These are phyloP conservation scores for Cryptus viduatorius DNA, from an alignment of 2,888 invertebrate genomes.

Conservation along the genomic window DNA sequence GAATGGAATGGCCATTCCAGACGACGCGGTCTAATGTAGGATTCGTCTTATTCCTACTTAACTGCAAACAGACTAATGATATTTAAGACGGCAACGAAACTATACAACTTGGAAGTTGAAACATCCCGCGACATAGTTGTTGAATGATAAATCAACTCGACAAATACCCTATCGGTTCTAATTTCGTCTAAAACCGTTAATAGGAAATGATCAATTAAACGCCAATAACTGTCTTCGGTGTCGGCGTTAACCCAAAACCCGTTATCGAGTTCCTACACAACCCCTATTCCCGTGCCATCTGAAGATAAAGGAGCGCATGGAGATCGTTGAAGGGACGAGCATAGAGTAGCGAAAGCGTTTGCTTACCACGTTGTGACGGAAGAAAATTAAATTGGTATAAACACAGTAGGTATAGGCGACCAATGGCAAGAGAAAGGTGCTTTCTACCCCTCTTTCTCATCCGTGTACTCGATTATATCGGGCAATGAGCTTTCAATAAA, in stretches of 20 bases:
- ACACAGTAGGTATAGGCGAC: constrained; percentile 31
- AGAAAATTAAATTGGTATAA: constrained; percentile 54
- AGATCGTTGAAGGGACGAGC: not conserved
- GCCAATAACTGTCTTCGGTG: constrained; percentile 60
- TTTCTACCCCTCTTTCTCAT: not conserved
- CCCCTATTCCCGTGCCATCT: not conserved
- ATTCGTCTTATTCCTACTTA: too few relatives aligned
- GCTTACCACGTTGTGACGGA: constrained; percentile 37
- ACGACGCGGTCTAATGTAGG: too few relatives aligned
- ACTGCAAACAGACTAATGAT: too few relatives aligned
- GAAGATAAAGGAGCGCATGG: not conserved
- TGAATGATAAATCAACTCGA: constrained; percentile 32
- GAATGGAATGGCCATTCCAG: too few relatives aligned
- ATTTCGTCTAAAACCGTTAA: constrained; percentile 50
- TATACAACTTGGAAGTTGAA: constrained; percentile 9
- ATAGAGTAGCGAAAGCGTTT: constrained; percentile 15
- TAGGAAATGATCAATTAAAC: constrained; percentile 57
- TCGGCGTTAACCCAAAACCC: constrained; percentile 52
- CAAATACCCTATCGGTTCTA: constrained; percentile 45
- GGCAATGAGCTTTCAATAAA: constrained; percentile 77
- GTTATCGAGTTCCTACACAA: constrained; percentile 50
- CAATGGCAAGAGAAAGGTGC: constrained; percentile 13
- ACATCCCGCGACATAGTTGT: not conserved
- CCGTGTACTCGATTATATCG: constrained; percentile 57
- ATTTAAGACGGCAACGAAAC: not conserved